Evolutionary conservation across 2,888 invertebrate genomes (phyloP), one percentile per base, ranked within the genome.

Genomic region (Nasonovia ribisnigri): DNA sequence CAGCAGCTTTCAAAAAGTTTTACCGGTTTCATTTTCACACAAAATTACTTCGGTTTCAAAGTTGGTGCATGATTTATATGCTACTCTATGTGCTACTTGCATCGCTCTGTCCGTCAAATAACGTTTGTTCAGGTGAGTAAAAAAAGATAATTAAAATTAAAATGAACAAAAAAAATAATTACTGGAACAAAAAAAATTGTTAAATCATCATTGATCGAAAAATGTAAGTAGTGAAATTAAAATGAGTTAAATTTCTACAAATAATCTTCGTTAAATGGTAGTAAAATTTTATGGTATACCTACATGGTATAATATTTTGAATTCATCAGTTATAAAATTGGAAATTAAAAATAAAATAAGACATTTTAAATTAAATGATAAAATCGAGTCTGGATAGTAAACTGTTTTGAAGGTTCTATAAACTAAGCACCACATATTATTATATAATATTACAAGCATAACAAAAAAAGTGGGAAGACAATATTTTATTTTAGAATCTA

Each of bases 1-100:
- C 48, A 51, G 77, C 77, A 92, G 92, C 54, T 88, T 92, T 86
- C n/a, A 57, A 89, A 92, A 60, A 86, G 57, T 86, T 92, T 84
- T 46, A 36, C 84, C 10, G 91, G 57, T 92, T 91, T 86, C 26
- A 46, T 86, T 86, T 91, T 91, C 57, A 46, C 60, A 29, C 36
- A 86, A 86, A 91, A 91, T 91, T 46, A 86, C 86, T 91, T 13
- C n/a, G 54, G 43, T 91, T 86, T 43, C 46, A 51, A 42, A 84
- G 91, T 91, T 77, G 54, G 29, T 42, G 42, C 24, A 51, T 91
- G 91, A 91, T 91, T 91, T 91, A 84, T 91, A n/a, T n/a, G 60
- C 11, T n/a, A 24, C 20, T 60, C 43, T 43, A 36, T 3, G 20
- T 20, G 36, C 20, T 36, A 36, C 20, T 36, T 36, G 36, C 16